phyloP scores from a whole-genome alignment of 2,797 vertebrate species.

The Ctenopoma multispine region DNA sequence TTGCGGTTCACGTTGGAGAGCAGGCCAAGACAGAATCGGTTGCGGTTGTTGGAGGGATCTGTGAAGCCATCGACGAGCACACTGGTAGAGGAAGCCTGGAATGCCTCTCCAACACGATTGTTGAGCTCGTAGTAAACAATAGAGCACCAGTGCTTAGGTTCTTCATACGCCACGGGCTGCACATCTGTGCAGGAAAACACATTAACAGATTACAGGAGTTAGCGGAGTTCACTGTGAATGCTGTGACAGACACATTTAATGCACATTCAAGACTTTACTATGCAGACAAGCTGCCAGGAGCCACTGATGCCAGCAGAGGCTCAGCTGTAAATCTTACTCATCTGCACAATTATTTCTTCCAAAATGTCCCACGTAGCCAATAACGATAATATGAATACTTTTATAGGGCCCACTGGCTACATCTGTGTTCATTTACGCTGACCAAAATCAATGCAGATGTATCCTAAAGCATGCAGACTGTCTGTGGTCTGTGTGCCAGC shows the following conservation, averaged over 20 bases:
- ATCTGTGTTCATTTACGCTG: constrained; percentile 49
- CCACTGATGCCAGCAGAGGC: constrained; percentile 24
- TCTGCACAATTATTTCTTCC: constrained; percentile 28
- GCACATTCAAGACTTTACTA: constrained; percentile 39
- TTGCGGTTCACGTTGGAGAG: constrained; percentile 99
- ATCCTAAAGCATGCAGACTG: constrained; percentile 36
- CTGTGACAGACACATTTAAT: constrained; percentile 38
- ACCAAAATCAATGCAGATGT: constrained; percentile 59
- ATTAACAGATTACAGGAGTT: constrained; percentile 52
- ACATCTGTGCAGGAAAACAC: constrained; percentile 88
- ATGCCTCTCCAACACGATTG: constrained; percentile 96
- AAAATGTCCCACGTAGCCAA: constrained; percentile 46
- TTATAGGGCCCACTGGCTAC: constrained; percentile 35
- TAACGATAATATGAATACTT: constrained; percentile 51
- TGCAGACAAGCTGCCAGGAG: constrained; percentile 43
- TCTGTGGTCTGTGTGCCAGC: constrained; percentile 57
- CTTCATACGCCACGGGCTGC: constrained; percentile 96
- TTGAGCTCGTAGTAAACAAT: constrained; percentile 99
- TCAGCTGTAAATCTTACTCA: constrained; percentile 47
- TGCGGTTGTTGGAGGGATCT: constrained; percentile 98
- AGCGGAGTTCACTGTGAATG: constrained; percentile 17
- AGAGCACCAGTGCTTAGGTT: constrained; percentile 99
- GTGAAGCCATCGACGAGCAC: constrained; percentile 98
- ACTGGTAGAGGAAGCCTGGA: constrained; percentile 97
- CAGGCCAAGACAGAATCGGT: constrained; percentile 98